phyloP scores from a whole-genome alignment of 2,113 vertebrate species.

The Sitta europaea region DNA sequence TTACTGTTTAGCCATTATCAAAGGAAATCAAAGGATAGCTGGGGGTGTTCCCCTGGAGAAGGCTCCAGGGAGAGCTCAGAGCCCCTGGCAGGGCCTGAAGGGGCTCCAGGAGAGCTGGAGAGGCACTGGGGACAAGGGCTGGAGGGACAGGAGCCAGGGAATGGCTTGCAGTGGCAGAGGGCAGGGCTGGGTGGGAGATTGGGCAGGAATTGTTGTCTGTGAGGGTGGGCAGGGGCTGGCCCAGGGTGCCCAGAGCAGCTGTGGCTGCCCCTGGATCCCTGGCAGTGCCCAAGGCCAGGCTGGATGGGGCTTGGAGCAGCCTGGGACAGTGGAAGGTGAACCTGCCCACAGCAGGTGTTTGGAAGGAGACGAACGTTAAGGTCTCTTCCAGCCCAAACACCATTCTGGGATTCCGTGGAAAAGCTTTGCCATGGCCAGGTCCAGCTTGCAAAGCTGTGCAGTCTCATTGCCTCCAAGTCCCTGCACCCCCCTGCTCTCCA shows the following conservation, averaged over 20 bases:
- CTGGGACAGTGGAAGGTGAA: fast-evolving
- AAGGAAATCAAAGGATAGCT: neutral
- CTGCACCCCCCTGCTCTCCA: neutral
- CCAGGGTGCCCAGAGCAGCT: neutral
- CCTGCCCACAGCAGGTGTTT: neutral
- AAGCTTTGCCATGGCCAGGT: neutral
- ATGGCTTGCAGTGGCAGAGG: neutral
- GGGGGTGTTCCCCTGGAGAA: neutral
- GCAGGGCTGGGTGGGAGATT: neutral
- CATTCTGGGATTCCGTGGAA: neutral
- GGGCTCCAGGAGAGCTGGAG: neutral
- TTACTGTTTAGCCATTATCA: neutral
- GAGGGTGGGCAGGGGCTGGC: neutral
- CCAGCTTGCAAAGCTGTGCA: neutral
- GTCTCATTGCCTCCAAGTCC: neutral
- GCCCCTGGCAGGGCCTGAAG: neutral
- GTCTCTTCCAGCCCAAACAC: neutral
- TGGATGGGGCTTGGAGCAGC: neutral
- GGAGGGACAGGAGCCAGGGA: neutral
- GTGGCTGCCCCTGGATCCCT: neutral
- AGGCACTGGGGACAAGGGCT: fast-evolving
- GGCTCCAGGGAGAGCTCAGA: neutral
- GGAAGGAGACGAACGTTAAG: neutral
- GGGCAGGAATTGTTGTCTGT: neutral
- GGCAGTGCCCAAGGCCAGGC: neutral